These are phyloP conservation scores for Syngnathus acus DNA, from an alignment of 2,797 vertebrate species.

Conservation along the genomic window DNA sequence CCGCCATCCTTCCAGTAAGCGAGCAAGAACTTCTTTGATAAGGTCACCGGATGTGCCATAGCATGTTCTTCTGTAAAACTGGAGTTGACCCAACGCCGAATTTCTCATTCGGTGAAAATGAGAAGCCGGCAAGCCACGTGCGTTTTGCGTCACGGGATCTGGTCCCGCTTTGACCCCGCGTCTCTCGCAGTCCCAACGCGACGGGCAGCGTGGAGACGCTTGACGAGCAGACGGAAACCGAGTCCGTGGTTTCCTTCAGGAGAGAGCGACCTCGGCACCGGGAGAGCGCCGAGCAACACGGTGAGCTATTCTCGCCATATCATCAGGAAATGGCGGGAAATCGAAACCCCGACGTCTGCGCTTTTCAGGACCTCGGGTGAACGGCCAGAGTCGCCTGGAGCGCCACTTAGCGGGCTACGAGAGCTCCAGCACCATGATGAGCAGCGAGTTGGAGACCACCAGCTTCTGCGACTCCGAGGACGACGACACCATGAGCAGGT, in stretches of 20 bases:
- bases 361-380: constrained; percentile 69
- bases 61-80: constrained; percentile 12
- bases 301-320: constrained; percentile 55
- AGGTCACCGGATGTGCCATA: background rate
- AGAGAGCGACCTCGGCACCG: constrained; percentile 80
- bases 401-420: constrained; percentile 86
- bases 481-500: constrained; percentile 90
- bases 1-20: constrained; percentile 90
- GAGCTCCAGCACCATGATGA: constrained; percentile 86
- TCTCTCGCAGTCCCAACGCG: constrained; percentile 72
- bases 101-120: too few relatives aligned
- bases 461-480: constrained; percentile 88
- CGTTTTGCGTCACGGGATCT: too few relatives aligned
- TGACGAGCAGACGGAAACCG: constrained; percentile 85
- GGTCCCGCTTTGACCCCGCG: constrained; percentile 7
- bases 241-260: constrained; percentile 84
- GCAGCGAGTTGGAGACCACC: constrained; percentile 87
- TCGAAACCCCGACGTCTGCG: background rate
- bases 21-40: background rate
- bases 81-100: constrained; percentile 2
- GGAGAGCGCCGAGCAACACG: constrained; percentile 78
- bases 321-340: constrained; percentile 24
- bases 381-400: constrained; percentile 78
- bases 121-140: too few relatives aligned
- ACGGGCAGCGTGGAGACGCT: constrained; percentile 83